These are phyloP conservation scores for Phylloscopus trochilus DNA, from an alignment of 2,113 vertebrate genomes.

Conservation along the genomic window DNA sequence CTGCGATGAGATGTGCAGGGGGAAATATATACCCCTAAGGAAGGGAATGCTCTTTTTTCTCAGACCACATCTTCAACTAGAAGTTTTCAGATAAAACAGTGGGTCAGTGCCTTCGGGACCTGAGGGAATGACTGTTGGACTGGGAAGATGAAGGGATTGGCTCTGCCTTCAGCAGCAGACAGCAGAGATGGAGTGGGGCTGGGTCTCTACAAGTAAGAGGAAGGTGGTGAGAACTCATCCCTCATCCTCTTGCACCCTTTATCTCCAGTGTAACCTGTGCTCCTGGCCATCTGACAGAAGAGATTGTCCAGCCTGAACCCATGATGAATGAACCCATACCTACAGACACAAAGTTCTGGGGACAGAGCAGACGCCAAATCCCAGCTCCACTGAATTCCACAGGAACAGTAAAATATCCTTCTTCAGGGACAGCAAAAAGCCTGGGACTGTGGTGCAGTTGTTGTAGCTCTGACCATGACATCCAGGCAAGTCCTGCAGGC, in stretches of 20 bases:
- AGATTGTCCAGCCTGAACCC: not conserved
- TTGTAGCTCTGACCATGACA: not conserved
- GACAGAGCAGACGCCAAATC: not conserved
- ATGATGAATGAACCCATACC: not conserved
- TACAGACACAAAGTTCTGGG: not conserved
- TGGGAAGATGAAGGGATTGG: not conserved
- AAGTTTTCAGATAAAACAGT: not conserved
- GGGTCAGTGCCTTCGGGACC: not conserved
- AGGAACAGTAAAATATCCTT: not conserved
- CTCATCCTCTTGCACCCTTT: rapidly evolving
- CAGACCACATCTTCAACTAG: not conserved
- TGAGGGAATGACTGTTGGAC: not conserved
- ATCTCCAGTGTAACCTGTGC: rapidly evolving
- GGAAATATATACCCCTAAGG: not conserved
- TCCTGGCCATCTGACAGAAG: not conserved
- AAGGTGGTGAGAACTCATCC: rapidly evolving
- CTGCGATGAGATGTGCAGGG: not conserved
- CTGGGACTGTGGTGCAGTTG: not conserved
- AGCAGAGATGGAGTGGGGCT: not conserved
- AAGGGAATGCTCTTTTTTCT: not conserved
- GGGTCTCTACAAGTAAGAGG: rapidly evolving
- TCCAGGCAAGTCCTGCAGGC: not conserved
- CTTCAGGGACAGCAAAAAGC: not conserved
- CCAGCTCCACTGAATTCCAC: not conserved
- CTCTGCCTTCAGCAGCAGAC: not conserved